Conservation (phyloP, 2,797 vertebrate species). For the Agapornis canus region DNA sequence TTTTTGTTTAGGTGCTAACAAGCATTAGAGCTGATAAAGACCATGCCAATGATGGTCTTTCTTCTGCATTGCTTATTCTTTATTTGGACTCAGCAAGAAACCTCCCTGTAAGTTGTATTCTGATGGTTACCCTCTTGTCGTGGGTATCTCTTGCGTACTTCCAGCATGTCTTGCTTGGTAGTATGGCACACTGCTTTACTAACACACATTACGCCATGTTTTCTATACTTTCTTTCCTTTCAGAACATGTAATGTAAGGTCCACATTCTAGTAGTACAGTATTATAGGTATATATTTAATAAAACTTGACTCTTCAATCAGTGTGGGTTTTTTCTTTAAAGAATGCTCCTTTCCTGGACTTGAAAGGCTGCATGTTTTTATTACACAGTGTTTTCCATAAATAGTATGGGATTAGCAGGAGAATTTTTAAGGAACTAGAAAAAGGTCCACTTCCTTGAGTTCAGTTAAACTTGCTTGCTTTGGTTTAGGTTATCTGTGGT, state of each 20-base stretch:
- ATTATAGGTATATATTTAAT: background rate
- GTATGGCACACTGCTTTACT: conserved; percentile 56
- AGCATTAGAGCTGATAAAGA: conserved; percentile 86
- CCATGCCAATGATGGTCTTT: conserved; percentile 89
- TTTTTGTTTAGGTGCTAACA: conserved; percentile 80
- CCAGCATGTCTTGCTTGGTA: conserved; percentile 36
- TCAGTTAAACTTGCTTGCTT: background rate
- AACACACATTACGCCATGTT: background rate
- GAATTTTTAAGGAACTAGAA: background rate
- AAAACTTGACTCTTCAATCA: background rate
- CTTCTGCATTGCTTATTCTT: conserved; percentile 90
- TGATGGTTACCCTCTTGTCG: background rate
- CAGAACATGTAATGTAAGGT: conserved; percentile 53
- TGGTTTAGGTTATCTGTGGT: background rate
- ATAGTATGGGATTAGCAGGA: background rate
- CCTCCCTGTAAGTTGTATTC: conserved; percentile 87
- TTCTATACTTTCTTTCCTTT: conserved; percentile 4
- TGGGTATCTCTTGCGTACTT: background rate
- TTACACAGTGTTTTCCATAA: background rate
- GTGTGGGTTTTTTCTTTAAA: background rate
- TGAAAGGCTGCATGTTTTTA: conserved; percentile 51
- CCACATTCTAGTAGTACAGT: background rate
- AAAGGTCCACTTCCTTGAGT: background rate
- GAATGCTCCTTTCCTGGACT: conserved; percentile 54
- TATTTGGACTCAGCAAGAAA: conserved; percentile 93